Conservation (phyloP, 2,888 invertebrate genomes). For the Rhodophaea formosa region DNA sequence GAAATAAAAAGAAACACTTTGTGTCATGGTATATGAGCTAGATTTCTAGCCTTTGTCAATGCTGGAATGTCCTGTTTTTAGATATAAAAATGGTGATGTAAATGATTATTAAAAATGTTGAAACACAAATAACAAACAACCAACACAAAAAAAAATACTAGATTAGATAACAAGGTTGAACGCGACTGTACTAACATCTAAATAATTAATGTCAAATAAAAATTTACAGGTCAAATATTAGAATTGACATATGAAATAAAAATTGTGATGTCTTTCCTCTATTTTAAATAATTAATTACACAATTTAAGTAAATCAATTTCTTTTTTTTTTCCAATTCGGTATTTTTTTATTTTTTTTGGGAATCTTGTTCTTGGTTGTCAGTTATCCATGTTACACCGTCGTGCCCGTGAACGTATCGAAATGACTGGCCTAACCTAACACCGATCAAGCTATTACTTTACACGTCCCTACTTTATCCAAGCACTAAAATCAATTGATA, state of each 20-base stretch:
- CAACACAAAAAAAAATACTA: neutral
- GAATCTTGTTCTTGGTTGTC: neutral
- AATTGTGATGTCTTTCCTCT: neutral
- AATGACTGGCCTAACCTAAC: constrained; percentile 57
- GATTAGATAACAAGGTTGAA: neutral
- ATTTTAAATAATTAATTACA: too few species aligned
- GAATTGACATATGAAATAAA: neutral
- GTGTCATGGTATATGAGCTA: constrained; percentile 51
- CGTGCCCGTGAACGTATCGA: constrained; percentile 13
- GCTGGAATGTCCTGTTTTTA: constrained; percentile 67
- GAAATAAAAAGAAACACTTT: constrained; percentile 46
- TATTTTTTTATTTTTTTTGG: too few species aligned
- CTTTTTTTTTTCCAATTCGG: too few species aligned
- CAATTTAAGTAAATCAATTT: too few species aligned
- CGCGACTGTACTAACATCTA: neutral
- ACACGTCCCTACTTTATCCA: constrained; percentile 23
- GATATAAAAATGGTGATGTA: constrained; percentile 27
- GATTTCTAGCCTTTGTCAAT: constrained; percentile 47
- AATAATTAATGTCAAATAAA: neutral
- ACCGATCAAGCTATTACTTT: constrained; percentile 53
- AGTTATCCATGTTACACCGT: constrained; percentile 24
- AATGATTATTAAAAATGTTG: constrained; percentile 22
- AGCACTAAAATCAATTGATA: constrained; percentile 4
- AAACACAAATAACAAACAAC: constrained; percentile 22
- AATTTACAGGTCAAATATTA: neutral